Conservation (phyloP, 1,140 invertebrate genomes). For the Drosophila kepulauana region DNA sequence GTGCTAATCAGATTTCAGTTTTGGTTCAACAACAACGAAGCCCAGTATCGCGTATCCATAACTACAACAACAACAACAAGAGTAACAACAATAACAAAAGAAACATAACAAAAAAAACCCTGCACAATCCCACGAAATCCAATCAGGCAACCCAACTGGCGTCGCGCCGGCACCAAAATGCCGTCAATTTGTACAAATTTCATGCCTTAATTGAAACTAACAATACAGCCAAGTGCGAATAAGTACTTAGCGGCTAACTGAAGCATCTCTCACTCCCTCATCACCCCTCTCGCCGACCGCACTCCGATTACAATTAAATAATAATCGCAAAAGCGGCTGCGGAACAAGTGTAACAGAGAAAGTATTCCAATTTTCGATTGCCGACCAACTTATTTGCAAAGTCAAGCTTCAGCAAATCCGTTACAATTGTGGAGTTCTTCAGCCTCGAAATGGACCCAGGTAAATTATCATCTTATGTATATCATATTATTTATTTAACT, state of each 20-base stretch:
- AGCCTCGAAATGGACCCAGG: constrained; percentile 78
- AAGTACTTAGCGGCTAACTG: constrained; percentile 64
- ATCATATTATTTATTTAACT: not conserved
- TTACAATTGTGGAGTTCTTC: constrained; percentile 72
- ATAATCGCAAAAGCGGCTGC: not conserved
- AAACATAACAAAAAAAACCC: constrained; percentile 12
- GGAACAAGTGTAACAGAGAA: constrained; percentile 21
- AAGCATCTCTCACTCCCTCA: not conserved
- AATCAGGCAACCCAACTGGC: constrained; percentile 62
- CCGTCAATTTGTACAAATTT: constrained; percentile 79
- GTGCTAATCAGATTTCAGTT: constrained; percentile 82
- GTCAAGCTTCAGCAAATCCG: constrained; percentile 37
- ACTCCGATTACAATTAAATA: constrained; percentile 34
- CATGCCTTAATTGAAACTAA: constrained; percentile 82
- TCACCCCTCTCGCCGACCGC: not conserved
- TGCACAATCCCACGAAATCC: constrained; percentile 35
- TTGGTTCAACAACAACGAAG: constrained; percentile 65
- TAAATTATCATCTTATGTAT: constrained; percentile 14
- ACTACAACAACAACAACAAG: constrained; percentile 1
- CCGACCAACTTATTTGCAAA: constrained; percentile 13
- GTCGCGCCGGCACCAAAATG: constrained; percentile 61
- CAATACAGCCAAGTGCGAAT: constrained; percentile 77
- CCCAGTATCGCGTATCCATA: constrained; percentile 23
- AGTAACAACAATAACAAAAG: no score
- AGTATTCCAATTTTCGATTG: constrained; percentile 47